Percentiles rank a stretch among this genome's conserved stretches.
These are phyloP conservation scores for Belonocnema kinseyi DNA, from an alignment of 1,140 invertebrate species.

Conservation along the genomic window DNA sequence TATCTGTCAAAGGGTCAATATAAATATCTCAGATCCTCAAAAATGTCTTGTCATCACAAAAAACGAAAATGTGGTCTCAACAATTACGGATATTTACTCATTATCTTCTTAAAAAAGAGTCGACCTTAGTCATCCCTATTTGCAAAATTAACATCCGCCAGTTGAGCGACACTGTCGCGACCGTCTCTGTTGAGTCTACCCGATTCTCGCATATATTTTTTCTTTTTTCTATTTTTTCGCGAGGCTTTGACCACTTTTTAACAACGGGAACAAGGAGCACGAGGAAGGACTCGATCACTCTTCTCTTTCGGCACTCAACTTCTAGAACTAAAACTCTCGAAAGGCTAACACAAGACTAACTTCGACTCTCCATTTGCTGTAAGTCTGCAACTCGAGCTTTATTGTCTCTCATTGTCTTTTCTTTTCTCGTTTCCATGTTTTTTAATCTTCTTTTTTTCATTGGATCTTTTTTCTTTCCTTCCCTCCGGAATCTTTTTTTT, in stretches of 20 bases:
- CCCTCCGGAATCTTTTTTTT: background rate
- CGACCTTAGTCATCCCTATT: conserved; percentile 7
- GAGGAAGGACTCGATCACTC: conserved; percentile 28
- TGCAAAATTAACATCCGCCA: conserved; percentile 26
- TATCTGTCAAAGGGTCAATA: no score
- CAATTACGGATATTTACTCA: conserved; percentile 5
- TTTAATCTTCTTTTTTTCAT: background rate
- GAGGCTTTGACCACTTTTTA: conserved; percentile 19
- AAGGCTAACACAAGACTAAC: conserved; percentile 6
- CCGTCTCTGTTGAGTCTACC: conserved; percentile 26
- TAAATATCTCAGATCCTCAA: no score
- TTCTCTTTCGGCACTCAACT: conserved; percentile 30
- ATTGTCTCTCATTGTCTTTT: conserved; percentile 4
- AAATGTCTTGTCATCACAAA: no score
- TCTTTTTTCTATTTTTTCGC: conserved; percentile 18
- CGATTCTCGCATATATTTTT: conserved; percentile 14
- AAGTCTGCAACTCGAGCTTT: background rate
- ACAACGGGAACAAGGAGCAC: conserved; percentile 28
- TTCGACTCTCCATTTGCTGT: background rate
- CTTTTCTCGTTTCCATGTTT: background rate
- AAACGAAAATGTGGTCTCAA: background rate
- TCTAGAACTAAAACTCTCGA: conserved; percentile 21
- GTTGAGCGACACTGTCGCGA: conserved; percentile 19
- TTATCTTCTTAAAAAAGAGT: background rate
- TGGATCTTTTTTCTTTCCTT: background rate